Percentiles rank a stretch among this genome's conserved stretches.
These are phyloP conservation scores for Drosophila parvula DNA, from an alignment of 1,140 invertebrate species.

Conservation along the genomic window DNA sequence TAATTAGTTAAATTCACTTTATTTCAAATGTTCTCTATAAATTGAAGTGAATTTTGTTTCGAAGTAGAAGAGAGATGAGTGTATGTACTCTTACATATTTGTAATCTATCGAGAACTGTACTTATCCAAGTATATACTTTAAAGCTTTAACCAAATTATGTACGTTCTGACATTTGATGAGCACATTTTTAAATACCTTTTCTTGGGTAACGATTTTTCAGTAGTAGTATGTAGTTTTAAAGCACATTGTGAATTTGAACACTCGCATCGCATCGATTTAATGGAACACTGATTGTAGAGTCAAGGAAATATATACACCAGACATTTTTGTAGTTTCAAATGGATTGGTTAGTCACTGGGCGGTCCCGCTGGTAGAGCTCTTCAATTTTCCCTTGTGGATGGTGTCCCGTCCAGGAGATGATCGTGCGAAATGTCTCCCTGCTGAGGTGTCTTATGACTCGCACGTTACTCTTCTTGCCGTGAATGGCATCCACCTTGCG, in stretches of 20 bases:
- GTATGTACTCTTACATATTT: too few relatives aligned
- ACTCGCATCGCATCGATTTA: slow-evolving; percentile 58
- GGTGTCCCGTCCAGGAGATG: slow-evolving; percentile 47
- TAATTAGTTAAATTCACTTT: neutral
- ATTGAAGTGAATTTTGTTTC: too few relatives aligned
- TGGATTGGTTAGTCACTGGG: slow-evolving; percentile 1
- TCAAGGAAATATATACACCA: slow-evolving; percentile 52
- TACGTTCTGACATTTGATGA: neutral
- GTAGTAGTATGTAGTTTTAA: slow-evolving; percentile 21
- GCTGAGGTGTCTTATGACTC: slow-evolving; percentile 37
- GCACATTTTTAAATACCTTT: neutral
- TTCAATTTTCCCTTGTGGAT: slow-evolving; percentile 6
- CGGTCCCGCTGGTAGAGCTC: neutral
- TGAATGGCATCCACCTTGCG: slow-evolving; percentile 35
- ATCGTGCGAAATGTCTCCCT: slow-evolving; percentile 32
- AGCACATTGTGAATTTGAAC: slow-evolving; percentile 54
- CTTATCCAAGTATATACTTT: neutral
- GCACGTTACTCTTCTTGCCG: slow-evolving; percentile 36
- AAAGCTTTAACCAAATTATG: neutral
- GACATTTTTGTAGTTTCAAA: slow-evolving; percentile 46
- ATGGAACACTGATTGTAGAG: slow-evolving; percentile 46
- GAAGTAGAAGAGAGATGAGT: neutral
- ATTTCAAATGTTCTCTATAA: neutral
- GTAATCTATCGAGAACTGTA: neutral
- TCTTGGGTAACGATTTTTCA: slow-evolving; percentile 1